Percentiles rank a stretch among this genome's conserved stretches.
phyloP scores from a whole-genome alignment of 2,797 vertebrate genomes.

The Eospalax fontanierii region DNA sequence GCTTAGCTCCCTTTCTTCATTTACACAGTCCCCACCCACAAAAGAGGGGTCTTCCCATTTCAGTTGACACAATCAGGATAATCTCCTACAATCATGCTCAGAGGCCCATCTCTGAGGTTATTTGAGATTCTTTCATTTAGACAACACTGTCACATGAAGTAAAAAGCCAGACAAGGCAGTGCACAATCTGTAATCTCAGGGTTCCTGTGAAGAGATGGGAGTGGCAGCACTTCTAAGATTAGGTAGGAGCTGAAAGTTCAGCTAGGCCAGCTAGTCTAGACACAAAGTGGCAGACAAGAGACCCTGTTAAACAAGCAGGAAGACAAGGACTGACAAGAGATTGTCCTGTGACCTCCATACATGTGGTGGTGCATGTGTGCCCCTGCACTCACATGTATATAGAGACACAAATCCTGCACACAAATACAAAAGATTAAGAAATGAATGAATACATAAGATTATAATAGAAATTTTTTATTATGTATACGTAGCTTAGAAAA shows the following conservation, averaged over 20 bases:
- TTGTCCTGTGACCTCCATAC: neutral
- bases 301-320: neutral
- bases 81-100: neutral
- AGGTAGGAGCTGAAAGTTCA: neutral
- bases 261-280: neutral
- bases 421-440: neutral
- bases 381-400: neutral
- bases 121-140: neutral
- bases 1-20: neutral
- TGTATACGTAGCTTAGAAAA: neutral
- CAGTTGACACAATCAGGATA: neutral
- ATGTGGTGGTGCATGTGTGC: neutral
- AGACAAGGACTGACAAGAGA: neutral
- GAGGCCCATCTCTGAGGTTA: neutral
- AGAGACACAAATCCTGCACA: neutral
- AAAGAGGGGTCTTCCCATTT: neutral
- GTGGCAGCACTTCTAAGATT: neutral
- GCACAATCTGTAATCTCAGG: neutral
- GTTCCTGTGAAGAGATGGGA: neutral
- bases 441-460: neutral
- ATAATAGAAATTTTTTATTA: conserved; percentile 2
- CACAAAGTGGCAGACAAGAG: neutral
- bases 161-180: neutral
- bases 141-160: neutral
- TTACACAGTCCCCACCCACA: neutral